These are phyloP conservation scores for Melieria crassipennis DNA, from an alignment of 2,888 invertebrate species.

Conservation along the genomic window DNA sequence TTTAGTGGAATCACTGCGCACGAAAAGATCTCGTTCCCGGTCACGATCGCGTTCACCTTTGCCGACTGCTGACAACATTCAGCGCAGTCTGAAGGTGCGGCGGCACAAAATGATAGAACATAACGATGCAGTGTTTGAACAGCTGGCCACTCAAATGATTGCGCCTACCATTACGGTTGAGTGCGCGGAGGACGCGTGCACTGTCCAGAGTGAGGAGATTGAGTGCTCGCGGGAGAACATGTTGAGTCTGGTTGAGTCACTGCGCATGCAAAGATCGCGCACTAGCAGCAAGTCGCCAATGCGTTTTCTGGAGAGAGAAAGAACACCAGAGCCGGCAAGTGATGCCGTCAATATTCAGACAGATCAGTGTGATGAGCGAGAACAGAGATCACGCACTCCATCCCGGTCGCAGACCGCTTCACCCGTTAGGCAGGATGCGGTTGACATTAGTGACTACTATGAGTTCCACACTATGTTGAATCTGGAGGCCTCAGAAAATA, in stretches of 20 bases:
- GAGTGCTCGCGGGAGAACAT: constrained; percentile 37
- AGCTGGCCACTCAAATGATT: constrained; percentile 19
- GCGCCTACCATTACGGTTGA: constrained; percentile 36
- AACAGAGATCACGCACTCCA: constrained; percentile 34
- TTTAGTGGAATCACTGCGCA: constrained; percentile 50
- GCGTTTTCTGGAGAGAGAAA: constrained; percentile 24
- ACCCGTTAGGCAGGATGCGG: not conserved
- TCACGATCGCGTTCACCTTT: constrained; percentile 53
- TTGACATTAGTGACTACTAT: not conserved
- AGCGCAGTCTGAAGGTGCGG: constrained; percentile 44
- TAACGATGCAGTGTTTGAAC: constrained; percentile 39
- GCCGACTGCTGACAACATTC: constrained; percentile 51
- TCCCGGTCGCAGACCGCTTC: constrained; percentile 34
- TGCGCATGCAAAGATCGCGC: constrained; percentile 38
- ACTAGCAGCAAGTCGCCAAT: constrained; percentile 39
- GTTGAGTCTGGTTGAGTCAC: constrained; percentile 38
- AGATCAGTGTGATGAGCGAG: constrained; percentile 17
- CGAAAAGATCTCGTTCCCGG: constrained; percentile 46
- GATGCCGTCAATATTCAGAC: not conserved
- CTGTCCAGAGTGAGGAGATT: not conserved
- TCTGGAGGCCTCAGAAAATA: constrained; percentile 47
- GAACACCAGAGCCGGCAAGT: constrained; percentile 16
- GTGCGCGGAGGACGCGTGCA: not conserved
- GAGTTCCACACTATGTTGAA: constrained; percentile 57
- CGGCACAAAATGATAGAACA: constrained; percentile 39